Percentiles rank a stretch among this genome's conserved stretches.
These are phyloP conservation scores for Phalloptychus januarius DNA, from an alignment of 2,797 vertebrate genomes.

Conservation along the genomic window DNA sequence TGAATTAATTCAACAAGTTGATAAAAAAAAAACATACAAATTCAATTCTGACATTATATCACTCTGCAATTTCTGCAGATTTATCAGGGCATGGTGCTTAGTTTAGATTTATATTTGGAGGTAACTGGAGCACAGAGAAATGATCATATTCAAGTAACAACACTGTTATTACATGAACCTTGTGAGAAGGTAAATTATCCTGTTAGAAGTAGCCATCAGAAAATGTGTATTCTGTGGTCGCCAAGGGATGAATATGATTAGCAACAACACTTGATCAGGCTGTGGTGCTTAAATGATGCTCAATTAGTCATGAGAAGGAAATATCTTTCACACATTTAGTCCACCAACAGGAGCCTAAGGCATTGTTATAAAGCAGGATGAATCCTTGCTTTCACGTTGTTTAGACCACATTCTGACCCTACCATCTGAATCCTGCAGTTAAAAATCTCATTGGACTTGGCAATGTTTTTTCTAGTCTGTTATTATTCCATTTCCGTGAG, in stretches of 20 bases:
- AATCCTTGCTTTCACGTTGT: not conserved
- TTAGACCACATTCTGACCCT: not conserved
- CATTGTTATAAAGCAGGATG: not conserved
- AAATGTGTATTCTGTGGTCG: not conserved
- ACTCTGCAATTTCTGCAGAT: not conserved
- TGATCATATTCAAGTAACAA: not conserved
- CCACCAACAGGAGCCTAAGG: not conserved
- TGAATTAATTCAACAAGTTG: not conserved
- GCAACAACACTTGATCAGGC: not conserved
- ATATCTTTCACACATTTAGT: not conserved
- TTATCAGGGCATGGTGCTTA: not conserved
- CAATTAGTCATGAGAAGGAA: not conserved
- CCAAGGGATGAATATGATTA: not conserved
- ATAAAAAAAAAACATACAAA: not conserved
- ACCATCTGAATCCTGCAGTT: not conserved
- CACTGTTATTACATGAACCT: not conserved
- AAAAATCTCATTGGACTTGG: not conserved
- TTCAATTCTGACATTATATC: not conserved
- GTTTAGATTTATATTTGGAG: not conserved
- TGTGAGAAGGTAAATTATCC: not conserved
- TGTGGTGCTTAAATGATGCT: constrained; percentile 1
- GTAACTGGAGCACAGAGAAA: not conserved
- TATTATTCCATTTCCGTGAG: not conserved
- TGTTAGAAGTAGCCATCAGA: not conserved
- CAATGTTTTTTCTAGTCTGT: not conserved